A percentile compares a stretch with the other conserved stretches of the same genome.
Conservation (phyloP, 2,797 vertebrate species). For the Sciurus vulgaris region DNA sequence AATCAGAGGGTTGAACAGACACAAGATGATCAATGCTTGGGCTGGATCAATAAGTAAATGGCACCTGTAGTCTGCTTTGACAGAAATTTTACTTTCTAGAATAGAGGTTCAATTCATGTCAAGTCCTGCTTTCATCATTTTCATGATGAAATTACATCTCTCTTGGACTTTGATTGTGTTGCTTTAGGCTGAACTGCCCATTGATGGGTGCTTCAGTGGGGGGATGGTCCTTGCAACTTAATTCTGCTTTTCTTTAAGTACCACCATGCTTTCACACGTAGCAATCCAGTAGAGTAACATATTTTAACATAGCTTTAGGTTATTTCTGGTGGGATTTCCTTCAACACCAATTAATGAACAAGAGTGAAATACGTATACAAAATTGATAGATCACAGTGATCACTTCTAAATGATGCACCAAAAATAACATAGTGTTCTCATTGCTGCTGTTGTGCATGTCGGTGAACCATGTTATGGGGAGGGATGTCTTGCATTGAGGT, state of each 20-base stretch:
- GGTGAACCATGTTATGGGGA: not conserved
- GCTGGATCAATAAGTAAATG: slow-evolving; percentile 86
- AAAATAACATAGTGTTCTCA: not conserved
- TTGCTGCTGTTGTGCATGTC: not conserved
- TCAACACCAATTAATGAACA: not conserved
- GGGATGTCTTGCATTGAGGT: not conserved
- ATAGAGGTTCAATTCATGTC: slow-evolving; percentile 40
- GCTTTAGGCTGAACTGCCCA: not conserved
- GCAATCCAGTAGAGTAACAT: not conserved
- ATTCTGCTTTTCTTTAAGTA: slow-evolving; percentile 30
- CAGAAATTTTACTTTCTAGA: slow-evolving; percentile 84
- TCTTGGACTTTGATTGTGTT: not conserved
- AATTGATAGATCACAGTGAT: not conserved
- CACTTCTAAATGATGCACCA: not conserved
- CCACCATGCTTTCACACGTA: not conserved
- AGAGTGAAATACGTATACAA: not conserved
- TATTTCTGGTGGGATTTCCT: slow-evolving; percentile 17
- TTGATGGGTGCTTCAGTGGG: not conserved
- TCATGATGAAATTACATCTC: slow-evolving; percentile 25
- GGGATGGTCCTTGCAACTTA: slow-evolving; percentile 23
- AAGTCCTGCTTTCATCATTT: slow-evolving; percentile 19
- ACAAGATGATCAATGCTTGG: slow-evolving; percentile 79
- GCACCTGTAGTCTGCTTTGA: slow-evolving; percentile 83
- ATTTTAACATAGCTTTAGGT: not conserved
- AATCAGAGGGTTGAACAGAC: slow-evolving; percentile 74